Conservation (phyloP, 2,888 invertebrate species). For the Encarsia formosa region DNA sequence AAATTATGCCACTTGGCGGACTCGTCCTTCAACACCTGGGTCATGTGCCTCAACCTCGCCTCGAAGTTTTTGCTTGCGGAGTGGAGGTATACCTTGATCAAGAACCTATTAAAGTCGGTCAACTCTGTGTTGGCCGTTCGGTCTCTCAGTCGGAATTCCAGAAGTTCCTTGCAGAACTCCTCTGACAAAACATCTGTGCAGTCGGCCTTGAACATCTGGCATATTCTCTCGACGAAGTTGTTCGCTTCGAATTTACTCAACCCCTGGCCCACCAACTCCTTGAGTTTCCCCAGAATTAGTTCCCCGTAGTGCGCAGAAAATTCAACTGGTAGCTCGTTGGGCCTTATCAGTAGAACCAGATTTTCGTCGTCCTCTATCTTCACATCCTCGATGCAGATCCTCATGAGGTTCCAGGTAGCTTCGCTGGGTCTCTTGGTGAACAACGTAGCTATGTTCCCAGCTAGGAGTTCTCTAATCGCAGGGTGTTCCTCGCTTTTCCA, state of each 20-base stretch:
- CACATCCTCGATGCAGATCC: conserved; percentile 26
- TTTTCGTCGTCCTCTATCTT: conserved; percentile 23
- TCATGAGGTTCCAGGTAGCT: conserved; percentile 32
- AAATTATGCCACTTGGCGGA: conserved; percentile 13
- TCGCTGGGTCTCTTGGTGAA: conserved; percentile 30
- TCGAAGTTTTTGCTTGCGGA: conserved; percentile 9
- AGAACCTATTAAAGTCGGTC: conserved; percentile 6
- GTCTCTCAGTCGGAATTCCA: conserved; percentile 32
- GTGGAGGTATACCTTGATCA: conserved; percentile 18
- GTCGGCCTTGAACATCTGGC: conserved; percentile 13
- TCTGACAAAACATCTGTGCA: conserved; percentile 28
- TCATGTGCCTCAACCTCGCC: conserved; percentile 2
- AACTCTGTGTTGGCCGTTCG: conserved; percentile 1
- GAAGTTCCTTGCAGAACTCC: conserved; percentile 32
- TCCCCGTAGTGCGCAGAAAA: conserved; percentile 6
- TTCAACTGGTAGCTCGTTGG: conserved; percentile 11
- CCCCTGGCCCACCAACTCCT: conserved; percentile 2
- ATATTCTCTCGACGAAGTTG: conserved; percentile 5
- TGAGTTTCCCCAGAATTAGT: conserved; percentile 3
- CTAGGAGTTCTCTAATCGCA: conserved; percentile 37
- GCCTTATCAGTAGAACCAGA: conserved; percentile 7
- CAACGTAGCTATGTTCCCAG: conserved; percentile 16
- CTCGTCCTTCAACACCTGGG: background rate
- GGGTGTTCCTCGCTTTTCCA: conserved; percentile 34
- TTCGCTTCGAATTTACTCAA: conserved; percentile 7